Percentiles rank a stretch among this genome's conserved stretches.
phyloP scores from a whole-genome alignment of 1,140 invertebrate species.

The Aphaenogaster floridana region DNA sequence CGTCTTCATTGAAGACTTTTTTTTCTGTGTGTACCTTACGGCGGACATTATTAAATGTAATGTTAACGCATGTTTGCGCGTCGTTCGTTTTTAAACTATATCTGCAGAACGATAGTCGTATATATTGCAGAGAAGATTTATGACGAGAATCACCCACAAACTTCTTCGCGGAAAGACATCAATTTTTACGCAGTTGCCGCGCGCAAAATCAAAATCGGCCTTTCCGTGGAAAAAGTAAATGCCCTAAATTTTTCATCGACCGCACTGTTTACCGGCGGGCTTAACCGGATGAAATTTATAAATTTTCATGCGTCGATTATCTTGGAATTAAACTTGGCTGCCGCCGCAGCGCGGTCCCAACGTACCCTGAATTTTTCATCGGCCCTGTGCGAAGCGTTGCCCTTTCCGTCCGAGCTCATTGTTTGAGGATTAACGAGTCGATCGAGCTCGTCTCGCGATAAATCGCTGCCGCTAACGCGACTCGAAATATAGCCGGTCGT shows the following conservation, averaged over 20 bases:
- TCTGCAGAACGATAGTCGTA: neutral
- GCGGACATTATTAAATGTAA: neutral
- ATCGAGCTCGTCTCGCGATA: slow-evolving; percentile 35
- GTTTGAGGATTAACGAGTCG: slow-evolving; percentile 56
- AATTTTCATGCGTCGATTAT: slow-evolving; percentile 63
- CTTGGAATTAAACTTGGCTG: slow-evolving; percentile 49
- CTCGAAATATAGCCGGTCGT: slow-evolving; percentile 27
- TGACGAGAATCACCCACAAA: neutral
- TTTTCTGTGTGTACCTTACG: neutral
- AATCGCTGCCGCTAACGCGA: slow-evolving; percentile 36
- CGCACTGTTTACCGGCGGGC: slow-evolving; percentile 33
- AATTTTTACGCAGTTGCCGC: slow-evolving; percentile 18
- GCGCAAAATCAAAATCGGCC: slow-evolving; percentile 34
- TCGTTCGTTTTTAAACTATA: neutral
- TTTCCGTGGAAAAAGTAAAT: slow-evolving; percentile 31
- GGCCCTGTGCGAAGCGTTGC: slow-evolving; percentile 14
- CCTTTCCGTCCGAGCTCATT: slow-evolving; percentile 39
- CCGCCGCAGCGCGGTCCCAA: neutral
- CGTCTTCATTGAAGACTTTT: too few species aligned
- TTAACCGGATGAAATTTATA: slow-evolving; percentile 61
- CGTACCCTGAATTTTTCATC: slow-evolving; percentile 52
- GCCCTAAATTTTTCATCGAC: slow-evolving; percentile 50
- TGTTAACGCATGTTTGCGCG: neutral
- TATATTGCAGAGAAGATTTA: slow-evolving; percentile 3
- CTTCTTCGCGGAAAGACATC: slow-evolving; percentile 10